Evolutionary conservation across 2,888 invertebrate species (phyloP).

Genomic region (Hypomecis punctinalis): DNA sequence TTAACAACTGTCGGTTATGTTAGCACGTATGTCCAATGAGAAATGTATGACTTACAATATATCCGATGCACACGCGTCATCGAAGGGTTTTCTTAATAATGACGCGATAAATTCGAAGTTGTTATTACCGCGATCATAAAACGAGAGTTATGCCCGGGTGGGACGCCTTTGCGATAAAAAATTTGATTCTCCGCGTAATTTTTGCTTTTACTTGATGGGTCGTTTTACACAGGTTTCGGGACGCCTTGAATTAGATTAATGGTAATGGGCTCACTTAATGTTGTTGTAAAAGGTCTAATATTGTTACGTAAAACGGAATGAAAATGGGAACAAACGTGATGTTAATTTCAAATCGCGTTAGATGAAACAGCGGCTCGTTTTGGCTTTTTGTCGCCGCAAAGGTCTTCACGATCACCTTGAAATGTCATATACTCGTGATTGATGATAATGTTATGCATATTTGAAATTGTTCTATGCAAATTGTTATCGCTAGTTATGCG

Average conservation of each 20-base stretch:
- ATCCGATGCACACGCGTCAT: constrained; percentile 48
- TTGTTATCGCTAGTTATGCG: constrained; percentile 22
- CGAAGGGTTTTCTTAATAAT: constrained; percentile 50
- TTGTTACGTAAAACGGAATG: constrained; percentile 18
- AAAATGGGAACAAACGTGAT: constrained; percentile 19
- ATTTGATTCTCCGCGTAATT: constrained; percentile 57
- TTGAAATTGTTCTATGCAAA: constrained; percentile 15
- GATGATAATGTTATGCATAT: constrained; percentile 21
- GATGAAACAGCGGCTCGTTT: background rate
- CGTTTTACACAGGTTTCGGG: constrained; percentile 48
- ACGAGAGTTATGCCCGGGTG: constrained; percentile 51
- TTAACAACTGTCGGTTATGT: constrained; percentile 18
- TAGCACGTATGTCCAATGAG: constrained; percentile 7
- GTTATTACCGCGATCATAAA: constrained; percentile 54
- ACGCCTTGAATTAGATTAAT: constrained; percentile 40
- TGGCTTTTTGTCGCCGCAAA: constrained; percentile 3
- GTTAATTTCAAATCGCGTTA: constrained; percentile 18
- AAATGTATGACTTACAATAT: constrained; percentile 27
- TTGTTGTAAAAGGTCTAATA: constrained; percentile 35
- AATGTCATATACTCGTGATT: constrained; percentile 12
- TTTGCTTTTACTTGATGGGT: constrained; percentile 56
- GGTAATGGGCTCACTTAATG: constrained; percentile 37
- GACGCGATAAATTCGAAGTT: constrained; percentile 55
- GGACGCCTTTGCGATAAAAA: constrained; percentile 58
- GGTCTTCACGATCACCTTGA: constrained; percentile 14